phyloP scores from a whole-genome alignment of 2,797 vertebrate species.

The Betta splendens region DNA sequence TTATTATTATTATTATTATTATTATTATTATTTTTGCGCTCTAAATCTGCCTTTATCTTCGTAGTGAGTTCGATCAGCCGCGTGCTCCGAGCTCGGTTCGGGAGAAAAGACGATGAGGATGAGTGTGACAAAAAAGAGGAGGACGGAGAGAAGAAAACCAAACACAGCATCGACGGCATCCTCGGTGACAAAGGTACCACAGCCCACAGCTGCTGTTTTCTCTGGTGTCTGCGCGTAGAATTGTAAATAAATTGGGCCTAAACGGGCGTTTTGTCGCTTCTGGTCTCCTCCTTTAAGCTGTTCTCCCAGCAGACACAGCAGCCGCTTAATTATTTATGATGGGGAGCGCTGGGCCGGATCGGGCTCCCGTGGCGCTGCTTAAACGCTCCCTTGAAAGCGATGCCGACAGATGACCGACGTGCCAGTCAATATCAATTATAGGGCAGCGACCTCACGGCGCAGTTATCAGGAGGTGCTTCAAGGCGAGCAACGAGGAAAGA shows the following conservation, averaged over 20 bases:
- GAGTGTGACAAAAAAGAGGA: slow-evolving; percentile 94
- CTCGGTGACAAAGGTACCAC: slow-evolving; percentile 94
- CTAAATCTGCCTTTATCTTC: neutral
- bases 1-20: neutral
- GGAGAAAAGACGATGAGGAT: slow-evolving; percentile 93
- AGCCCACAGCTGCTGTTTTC: slow-evolving; percentile 12
- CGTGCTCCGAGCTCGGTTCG: slow-evolving; percentile 94
- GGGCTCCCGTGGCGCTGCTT: slow-evolving; percentile 78
- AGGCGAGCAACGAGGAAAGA: no score
- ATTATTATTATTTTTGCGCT: neutral
- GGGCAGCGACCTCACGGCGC: no score
- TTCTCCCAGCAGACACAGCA: slow-evolving; percentile 49
- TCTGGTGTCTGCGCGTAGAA: neutral
- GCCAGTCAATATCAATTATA: slow-evolving; percentile 89
- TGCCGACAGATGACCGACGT: slow-evolving; percentile 87
- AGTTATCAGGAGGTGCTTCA: no score
- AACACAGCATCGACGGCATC: slow-evolving; percentile 98
- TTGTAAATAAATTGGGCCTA: slow-evolving; percentile 50
- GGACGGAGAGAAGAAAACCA: slow-evolving; percentile 92
- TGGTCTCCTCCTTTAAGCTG: slow-evolving; percentile 48
- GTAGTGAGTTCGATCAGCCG: slow-evolving; percentile 99
- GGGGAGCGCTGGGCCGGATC: slow-evolving; percentile 73
- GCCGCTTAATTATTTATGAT: slow-evolving; percentile 82
- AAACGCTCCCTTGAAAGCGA: slow-evolving; percentile 87
- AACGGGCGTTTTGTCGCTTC: slow-evolving; percentile 48